phyloP scores from a whole-genome alignment of 2,888 invertebrate genomes.

The Drosophila antonietae region DNA sequence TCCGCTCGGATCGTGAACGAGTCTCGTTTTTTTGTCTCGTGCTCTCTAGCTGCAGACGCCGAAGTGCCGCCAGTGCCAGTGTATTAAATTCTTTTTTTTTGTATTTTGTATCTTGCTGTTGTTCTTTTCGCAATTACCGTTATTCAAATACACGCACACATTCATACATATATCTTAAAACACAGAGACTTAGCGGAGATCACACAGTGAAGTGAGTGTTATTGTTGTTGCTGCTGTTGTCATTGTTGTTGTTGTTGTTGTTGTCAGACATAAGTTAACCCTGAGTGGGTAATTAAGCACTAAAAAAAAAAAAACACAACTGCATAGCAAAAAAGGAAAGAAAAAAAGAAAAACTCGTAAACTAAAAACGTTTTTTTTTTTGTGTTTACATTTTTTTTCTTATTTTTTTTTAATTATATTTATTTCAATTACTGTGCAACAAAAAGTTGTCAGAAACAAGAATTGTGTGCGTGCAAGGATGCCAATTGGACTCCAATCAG shows the following conservation, averaged over 20 bases:
- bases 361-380: conserved; percentile 21
- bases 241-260: conserved; percentile 39
- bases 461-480: conserved; percentile 39
- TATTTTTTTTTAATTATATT: conserved; percentile 26
- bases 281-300: conserved; percentile 30
- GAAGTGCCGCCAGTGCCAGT: conserved; percentile 55
- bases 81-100: conserved; percentile 49
- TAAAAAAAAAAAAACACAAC: conserved; percentile 18
- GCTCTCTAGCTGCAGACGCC: conserved; percentile 35
- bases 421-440: conserved; percentile 40
- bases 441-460: conserved; percentile 10
- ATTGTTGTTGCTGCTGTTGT: conserved; percentile 36
- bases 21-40: conserved; percentile 63
- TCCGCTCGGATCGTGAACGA: conserved; percentile 50
- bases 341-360: conserved; percentile 21
- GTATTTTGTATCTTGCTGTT: conserved; percentile 40
- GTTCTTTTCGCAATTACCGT: conserved; percentile 65
- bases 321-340: conserved; percentile 21
- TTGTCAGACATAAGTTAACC: conserved; percentile 38
- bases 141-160: conserved; percentile 46
- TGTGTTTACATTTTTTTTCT: conserved; percentile 32
- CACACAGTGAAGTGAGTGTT: conserved; percentile 75
- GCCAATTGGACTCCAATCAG: conserved; percentile 40
- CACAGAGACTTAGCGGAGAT: conserved; percentile 35
- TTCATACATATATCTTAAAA: neutral